Percentiles rank a stretch among this genome's conserved stretches.
Evolutionary conservation across 2,113 vertebrate genomes (phyloP).

Genomic region (Tetrao urogallus): DNA sequence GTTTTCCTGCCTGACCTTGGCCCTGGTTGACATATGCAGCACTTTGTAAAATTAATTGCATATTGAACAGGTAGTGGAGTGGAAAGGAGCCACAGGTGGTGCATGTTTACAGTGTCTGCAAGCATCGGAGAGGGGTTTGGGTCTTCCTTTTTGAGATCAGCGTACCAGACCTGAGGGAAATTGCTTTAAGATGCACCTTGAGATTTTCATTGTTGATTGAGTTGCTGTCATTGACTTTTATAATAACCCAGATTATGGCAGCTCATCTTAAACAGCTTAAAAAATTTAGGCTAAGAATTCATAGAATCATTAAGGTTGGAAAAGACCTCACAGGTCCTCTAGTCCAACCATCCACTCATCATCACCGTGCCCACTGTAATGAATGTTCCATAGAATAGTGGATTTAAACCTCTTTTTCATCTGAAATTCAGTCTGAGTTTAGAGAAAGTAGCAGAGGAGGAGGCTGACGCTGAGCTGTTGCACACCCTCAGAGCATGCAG

Average conservation of each 20-base stretch:
- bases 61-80: background rate
- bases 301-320: background rate
- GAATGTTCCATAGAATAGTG: background rate
- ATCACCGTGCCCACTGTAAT: background rate
- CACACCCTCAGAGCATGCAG: background rate
- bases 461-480: background rate
- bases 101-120: background rate
- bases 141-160: background rate
- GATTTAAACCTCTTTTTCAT: background rate
- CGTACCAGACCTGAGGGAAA: background rate
- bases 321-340: background rate
- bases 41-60: conserved; percentile 26
- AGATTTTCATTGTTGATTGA: background rate
- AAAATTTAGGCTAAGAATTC: background rate
- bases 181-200: background rate
- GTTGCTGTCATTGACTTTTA: background rate
- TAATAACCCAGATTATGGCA: background rate
- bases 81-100: background rate
- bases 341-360: background rate
- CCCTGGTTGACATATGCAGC: background rate
- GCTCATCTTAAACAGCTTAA: background rate
- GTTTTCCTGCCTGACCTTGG: background rate
- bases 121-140: background rate
- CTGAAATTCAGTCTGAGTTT: background rate
- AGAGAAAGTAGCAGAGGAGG: background rate